phyloP scores from a whole-genome alignment of 1,140 invertebrate species.

The Liolophura sinensis region DNA sequence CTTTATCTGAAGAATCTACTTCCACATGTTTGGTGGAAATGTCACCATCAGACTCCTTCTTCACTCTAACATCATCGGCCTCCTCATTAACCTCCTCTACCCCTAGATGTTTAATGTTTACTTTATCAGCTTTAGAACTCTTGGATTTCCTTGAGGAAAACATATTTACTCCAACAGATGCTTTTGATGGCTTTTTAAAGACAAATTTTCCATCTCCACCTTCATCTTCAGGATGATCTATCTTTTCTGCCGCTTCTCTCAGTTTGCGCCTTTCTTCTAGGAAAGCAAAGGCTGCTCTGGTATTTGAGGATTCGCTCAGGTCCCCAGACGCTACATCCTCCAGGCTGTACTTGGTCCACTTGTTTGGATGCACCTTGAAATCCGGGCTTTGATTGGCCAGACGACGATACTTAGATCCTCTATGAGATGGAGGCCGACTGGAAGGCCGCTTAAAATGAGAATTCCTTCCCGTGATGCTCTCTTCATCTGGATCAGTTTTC shows the following conservation, averaged over 20 bases:
- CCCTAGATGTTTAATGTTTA: no score
- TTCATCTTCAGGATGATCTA: constrained; percentile 12
- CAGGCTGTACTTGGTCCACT: constrained; percentile 38
- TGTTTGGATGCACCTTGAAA: constrained; percentile 32
- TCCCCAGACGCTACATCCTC: constrained; percentile 30
- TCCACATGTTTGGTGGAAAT: no score
- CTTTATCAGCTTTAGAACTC: no score
- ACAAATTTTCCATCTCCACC: constrained; percentile 2
- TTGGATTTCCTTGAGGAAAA: no score
- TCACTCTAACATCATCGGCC: no score
- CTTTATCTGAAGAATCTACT: no score
- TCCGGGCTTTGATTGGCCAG: constrained; percentile 21
- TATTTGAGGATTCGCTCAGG: constrained; percentile 31
- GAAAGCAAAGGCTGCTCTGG: constrained; percentile 36
- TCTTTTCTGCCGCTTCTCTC: constrained; percentile 18
- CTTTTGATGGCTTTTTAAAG: no score
- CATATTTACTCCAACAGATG: no score
- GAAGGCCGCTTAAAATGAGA: no score
- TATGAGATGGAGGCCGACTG: constrained; percentile 4
- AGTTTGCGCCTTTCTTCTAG: constrained; percentile 29
- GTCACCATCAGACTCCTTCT: no score
- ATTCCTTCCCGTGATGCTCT: not conserved
- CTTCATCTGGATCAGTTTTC: constrained; percentile 29
- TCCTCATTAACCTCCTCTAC: no score
- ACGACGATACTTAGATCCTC: constrained; percentile 1